Conservation (phyloP, 2,113 vertebrate species). For the Verasper variegatus region DNA sequence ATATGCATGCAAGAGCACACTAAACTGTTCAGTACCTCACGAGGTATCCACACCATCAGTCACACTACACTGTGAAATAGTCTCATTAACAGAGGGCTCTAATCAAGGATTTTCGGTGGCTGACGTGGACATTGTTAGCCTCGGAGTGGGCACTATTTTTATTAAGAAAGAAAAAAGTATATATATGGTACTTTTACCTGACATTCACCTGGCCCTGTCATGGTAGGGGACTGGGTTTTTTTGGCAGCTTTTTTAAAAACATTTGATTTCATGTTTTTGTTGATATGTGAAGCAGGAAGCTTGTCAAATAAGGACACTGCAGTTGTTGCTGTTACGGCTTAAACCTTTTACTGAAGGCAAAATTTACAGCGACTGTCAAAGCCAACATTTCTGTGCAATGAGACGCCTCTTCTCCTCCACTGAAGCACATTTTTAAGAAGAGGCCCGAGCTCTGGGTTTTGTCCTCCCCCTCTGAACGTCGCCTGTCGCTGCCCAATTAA, state of each 20-base stretch:
- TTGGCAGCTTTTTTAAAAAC: conserved; percentile 67
- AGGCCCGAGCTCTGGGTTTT: conserved; percentile 21
- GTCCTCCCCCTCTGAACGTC: conserved; percentile 16
- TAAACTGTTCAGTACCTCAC: conserved; percentile 50
- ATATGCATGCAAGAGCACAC: conserved; percentile 68
- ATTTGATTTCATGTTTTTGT: conserved; percentile 17
- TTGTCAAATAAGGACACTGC: conserved; percentile 15
- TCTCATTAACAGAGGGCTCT: conserved; percentile 51
- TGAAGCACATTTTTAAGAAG: conserved; percentile 60
- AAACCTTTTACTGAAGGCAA: conserved; percentile 1
- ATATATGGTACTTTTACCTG: conserved; percentile 56
- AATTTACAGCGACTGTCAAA: background rate
- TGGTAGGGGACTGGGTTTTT: conserved; percentile 31
- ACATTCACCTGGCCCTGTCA: conserved; percentile 27
- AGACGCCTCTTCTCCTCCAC: conserved; percentile 19
- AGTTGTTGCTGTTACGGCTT: conserved; percentile 17
- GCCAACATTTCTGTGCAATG: conserved; percentile 22
- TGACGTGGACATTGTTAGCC: conserved; percentile 7
- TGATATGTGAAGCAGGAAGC: conserved; percentile 24
- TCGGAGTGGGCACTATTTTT: conserved; percentile 45
- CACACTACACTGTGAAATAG: conserved; percentile 69
- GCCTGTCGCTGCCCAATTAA: conserved; percentile 32
- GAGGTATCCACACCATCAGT: conserved; percentile 49
- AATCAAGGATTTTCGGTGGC: conserved; percentile 12
- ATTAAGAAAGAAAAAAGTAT: conserved; percentile 7